These are phyloP conservation scores for Okapia johnstoni DNA, from an alignment of 2,113 vertebrate genomes.

Conservation along the genomic window DNA sequence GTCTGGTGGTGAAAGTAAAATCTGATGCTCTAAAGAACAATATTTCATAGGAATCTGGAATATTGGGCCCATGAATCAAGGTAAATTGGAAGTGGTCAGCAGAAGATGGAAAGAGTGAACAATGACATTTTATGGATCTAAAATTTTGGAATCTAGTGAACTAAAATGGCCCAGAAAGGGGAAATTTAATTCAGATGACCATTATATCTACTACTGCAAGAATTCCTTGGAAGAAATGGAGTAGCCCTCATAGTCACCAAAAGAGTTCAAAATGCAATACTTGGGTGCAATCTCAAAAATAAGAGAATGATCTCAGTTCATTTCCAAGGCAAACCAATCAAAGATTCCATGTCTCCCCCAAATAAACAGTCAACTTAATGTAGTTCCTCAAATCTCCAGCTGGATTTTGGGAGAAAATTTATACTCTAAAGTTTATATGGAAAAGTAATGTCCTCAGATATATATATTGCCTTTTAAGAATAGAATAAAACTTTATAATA, in stretches of 20 bases:
- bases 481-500: neutral
- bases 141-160: neutral
- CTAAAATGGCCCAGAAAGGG: neutral
- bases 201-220: neutral
- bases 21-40: neutral
- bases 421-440: neutral
- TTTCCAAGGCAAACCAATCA: neutral
- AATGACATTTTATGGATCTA: neutral
- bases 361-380: neutral
- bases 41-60: neutral
- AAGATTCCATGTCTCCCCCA: neutral
- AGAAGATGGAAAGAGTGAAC: neutral
- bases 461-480: neutral
- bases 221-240: neutral
- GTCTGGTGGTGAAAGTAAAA: neutral
- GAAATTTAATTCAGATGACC: neutral
- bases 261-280: neutral
- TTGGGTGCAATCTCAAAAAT: neutral
- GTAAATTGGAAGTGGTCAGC: neutral
- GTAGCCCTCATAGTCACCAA: neutral
- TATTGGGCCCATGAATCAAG: neutral
- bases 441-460: neutral
- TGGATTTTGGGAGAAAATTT: neutral
- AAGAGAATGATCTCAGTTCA: neutral
- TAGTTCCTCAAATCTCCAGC: neutral